phyloP scores from a whole-genome alignment of 2,113 vertebrate genomes.

The Periophthalmus modestus region DNA sequence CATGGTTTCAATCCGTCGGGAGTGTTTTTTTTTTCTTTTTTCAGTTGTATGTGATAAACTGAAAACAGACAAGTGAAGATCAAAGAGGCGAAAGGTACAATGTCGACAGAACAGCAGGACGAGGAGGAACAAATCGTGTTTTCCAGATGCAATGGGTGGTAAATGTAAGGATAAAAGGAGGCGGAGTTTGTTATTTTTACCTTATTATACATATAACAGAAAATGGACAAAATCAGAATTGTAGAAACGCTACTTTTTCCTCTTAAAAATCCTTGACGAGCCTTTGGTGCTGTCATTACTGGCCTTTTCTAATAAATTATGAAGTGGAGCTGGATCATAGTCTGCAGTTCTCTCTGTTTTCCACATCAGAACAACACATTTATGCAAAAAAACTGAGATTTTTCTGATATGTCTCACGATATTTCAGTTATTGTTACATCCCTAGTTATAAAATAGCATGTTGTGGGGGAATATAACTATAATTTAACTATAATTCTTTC shows the following conservation, averaged over 20 bases:
- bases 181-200: neutral
- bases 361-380: too few relatives aligned
- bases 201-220: neutral
- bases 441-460: neutral
- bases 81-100: slow-evolving; percentile 11
- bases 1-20: slow-evolving; percentile 62
- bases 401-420: too few relatives aligned
- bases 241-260: too few relatives aligned
- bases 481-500: neutral
- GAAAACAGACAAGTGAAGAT: slow-evolving; percentile 14
- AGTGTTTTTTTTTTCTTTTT: slow-evolving; percentile 14
- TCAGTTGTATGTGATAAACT: slow-evolving; percentile 27
- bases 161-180: neutral
- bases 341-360: too few relatives aligned
- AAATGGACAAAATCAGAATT: neutral
- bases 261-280: too few relatives aligned
- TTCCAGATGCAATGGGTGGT: neutral
- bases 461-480: neutral
- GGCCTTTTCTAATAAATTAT: too few relatives aligned
- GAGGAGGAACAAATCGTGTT: neutral
- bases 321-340: too few relatives aligned
- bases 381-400: neutral
- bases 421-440: too few relatives aligned
- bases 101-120: slow-evolving; percentile 13
- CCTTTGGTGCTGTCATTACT: too few relatives aligned